These are phyloP conservation scores for Macaca fascicularis DNA, from an alignment of 2,113 vertebrate species.

Conservation along the genomic window DNA sequence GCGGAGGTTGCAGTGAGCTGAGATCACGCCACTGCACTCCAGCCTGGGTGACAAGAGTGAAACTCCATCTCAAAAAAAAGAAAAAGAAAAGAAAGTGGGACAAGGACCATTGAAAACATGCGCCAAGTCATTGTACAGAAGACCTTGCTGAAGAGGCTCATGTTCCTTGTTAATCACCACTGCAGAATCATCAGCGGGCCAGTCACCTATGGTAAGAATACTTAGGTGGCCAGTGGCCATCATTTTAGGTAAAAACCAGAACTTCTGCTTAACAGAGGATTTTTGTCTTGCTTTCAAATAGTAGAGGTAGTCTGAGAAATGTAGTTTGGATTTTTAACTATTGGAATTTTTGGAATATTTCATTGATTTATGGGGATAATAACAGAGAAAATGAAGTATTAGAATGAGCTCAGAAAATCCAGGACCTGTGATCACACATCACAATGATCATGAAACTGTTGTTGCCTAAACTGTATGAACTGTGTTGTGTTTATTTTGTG, in stretches of 20 bases:
- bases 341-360: neutral
- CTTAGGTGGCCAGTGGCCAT: neutral
- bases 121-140: neutral
- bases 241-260: neutral
- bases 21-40: too few species aligned
- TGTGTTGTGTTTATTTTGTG: neutral
- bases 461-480: neutral
- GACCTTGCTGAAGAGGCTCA: neutral
- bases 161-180: neutral
- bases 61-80: neutral
- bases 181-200: neutral
- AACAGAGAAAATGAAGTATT: neutral
- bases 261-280: neutral
- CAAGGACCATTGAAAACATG: neutral
- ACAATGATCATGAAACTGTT: neutral
- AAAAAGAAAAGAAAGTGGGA: neutral
- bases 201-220: neutral
- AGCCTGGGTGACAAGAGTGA: too few species aligned
- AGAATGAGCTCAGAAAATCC: neutral
- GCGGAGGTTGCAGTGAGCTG: too few species aligned
- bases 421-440: neutral
- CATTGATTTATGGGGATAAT: neutral
- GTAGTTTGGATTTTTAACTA: neutral
- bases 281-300: constrained; percentile 1
- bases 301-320: neutral